A percentile compares a stretch with the other conserved stretches of the same genome.
Conservation (phyloP, 2,113 vertebrate genomes). For the Cricetomys ansorgei region DNA sequence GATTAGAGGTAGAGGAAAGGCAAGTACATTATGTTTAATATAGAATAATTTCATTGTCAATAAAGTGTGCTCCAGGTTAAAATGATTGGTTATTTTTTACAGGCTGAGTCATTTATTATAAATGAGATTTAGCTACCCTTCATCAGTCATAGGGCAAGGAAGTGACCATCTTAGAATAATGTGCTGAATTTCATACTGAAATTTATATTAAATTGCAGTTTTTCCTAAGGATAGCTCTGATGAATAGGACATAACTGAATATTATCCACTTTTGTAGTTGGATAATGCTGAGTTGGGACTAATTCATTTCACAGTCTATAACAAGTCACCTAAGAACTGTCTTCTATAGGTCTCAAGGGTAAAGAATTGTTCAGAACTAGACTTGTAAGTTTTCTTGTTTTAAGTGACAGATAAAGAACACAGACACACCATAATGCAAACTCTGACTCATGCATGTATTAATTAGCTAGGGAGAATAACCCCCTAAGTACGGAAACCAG, state of each 20-base stretch:
- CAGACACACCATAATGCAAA: not conserved
- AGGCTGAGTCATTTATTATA: not conserved
- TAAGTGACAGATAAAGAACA: not conserved
- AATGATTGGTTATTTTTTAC: not conserved
- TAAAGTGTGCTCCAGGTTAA: conserved; percentile 12
- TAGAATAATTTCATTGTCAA: not conserved
- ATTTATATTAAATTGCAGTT: not conserved
- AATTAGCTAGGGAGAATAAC: not conserved
- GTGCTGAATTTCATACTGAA: not conserved
- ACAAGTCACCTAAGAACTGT: not conserved
- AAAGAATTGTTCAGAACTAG: not conserved
- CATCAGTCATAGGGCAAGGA: not conserved
- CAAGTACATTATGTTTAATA: conserved; percentile 18
- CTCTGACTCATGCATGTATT: not conserved
- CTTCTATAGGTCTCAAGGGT: not conserved
- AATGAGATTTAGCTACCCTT: not conserved
- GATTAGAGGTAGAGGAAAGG: not conserved
- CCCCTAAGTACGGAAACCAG: not conserved
- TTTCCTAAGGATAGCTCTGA: conserved; percentile 16
- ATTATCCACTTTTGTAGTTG: conserved; percentile 7
- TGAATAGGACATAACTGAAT: not conserved
- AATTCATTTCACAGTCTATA: not conserved
- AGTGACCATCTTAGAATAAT: not conserved
- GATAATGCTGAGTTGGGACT: not conserved
- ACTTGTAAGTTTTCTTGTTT: not conserved